phyloP scores from a whole-genome alignment of 2,888 invertebrate genomes.

The Plebejus melissa region DNA sequence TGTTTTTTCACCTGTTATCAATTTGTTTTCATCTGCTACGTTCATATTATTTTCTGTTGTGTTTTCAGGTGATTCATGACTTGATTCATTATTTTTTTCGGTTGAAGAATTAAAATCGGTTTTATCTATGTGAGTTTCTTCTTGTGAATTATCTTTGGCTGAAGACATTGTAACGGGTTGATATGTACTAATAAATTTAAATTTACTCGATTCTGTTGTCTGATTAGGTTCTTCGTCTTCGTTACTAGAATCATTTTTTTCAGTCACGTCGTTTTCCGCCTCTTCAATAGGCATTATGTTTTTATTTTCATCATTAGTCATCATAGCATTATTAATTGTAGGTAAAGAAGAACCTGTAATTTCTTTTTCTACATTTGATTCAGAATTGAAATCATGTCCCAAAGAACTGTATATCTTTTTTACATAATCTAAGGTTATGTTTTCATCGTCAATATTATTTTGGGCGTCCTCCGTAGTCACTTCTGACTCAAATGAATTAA shows the following conservation, averaged over 20 bases:
- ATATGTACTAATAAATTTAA: conserved; percentile 28
- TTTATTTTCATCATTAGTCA: conserved; percentile 15
- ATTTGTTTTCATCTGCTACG: conserved; percentile 42
- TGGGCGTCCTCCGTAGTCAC: conserved; percentile 40
- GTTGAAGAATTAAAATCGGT: conserved; percentile 36
- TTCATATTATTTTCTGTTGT: neutral
- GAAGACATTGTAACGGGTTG: conserved; percentile 21
- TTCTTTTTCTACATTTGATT: conserved; percentile 28
- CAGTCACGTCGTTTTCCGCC: neutral
- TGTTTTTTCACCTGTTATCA: conserved; percentile 45
- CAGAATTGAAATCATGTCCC: conserved; percentile 29
- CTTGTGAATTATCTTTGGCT: conserved; percentile 33
- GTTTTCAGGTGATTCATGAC: neutral
- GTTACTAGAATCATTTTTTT: neutral
- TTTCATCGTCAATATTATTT: conserved; percentile 39
- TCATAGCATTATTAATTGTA: neutral
- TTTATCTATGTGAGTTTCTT: conserved; percentile 29
- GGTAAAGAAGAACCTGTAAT: conserved; percentile 13
- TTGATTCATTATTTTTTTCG: conserved; percentile 41
- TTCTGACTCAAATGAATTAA: conserved; percentile 45
- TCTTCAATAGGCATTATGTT: neutral
- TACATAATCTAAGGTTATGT: conserved; percentile 42
- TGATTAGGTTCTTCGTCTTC: conserved; percentile 1
- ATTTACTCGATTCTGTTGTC: conserved; percentile 27
- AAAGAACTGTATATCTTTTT: conserved; percentile 34